Base-by-base conservation (phyloP, 2,888 invertebrate species). In the Sminthurides aquaticus region DNA sequence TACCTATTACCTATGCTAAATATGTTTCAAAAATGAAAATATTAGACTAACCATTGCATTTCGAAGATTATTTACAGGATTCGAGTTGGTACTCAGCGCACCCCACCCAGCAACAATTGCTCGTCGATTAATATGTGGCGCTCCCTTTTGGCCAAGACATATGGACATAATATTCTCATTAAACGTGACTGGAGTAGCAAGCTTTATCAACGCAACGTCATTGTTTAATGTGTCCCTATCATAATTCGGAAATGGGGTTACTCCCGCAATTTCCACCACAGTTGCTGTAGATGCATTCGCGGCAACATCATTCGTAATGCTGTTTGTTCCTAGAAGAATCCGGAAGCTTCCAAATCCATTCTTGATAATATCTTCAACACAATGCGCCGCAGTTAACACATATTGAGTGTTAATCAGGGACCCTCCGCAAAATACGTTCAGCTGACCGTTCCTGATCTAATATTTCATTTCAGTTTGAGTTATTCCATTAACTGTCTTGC, bases 191-290 rank as follows among this genome's bases (percentile, higher is more conserved):
- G 86, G 83, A 28, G 81, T 79, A 65, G 85, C 84, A 69, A 89
- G 79, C 74, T 86, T 84, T 68, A 89, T 79, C 25, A 90, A 80
- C 0, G 88, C 89, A 69, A 90, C 87, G 76, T 90, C 89, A 75
- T 88, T 87, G 79, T 89, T 86, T 75, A 85, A 88, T 20, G 84
- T 85, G 75, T 82, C 82, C 27, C 83, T 79, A 76, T 87, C 85
- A 79, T 87, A 90, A 74, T 84, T 81, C 25, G 83, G 81, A 72
- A 88, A 87, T 67, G 84, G 79, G 11, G 84, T 82, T 56, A 84
- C 87, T 5, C 5, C 15, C 5, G 52, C 52, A 5, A 52, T 52
- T 18, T 8, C 8, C 43, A 18, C 43, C 8, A 43, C 43, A 5
- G 52, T 5, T 5, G 52, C 52, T 52, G 52, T 5, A 8, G 52